Conservation (phyloP, 92 coral and sea anemone genomes). For the Diadumene lineata region DNA sequence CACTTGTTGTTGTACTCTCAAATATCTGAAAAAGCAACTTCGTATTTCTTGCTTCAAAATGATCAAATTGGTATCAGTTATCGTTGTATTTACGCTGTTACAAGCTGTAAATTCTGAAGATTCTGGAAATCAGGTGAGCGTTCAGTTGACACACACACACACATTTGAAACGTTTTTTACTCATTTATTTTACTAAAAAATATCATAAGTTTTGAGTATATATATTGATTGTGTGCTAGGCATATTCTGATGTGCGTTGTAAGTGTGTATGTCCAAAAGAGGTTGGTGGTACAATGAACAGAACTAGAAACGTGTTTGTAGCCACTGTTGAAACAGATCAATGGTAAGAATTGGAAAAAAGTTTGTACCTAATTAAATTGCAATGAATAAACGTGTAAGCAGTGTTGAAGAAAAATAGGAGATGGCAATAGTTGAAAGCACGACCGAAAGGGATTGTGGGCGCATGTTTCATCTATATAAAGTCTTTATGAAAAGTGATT, state of each 20-base stretch:
- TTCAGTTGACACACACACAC: background rate
- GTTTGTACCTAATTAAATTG: too few relatives aligned
- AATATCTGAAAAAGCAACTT: background rate
- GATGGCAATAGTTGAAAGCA: too few relatives aligned
- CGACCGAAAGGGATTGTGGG: too few relatives aligned
- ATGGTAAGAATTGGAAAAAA: too few relatives aligned
- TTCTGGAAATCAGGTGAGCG: conserved; percentile 18
- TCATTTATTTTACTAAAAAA: too few relatives aligned
- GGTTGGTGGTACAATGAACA: conserved; percentile 38
- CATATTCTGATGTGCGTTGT: conserved; percentile 89
- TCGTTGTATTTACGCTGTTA: background rate
- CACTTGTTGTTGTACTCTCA: background rate
- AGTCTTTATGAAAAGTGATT: too few relatives aligned
- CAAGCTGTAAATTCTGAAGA: conserved; percentile 2
- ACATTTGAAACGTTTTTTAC: background rate
- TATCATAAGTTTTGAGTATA: background rate
- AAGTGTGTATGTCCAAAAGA: conserved; percentile 95
- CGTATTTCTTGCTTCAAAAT: background rate
- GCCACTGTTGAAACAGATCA: conserved; percentile 80
- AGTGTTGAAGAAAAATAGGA: too few relatives aligned
- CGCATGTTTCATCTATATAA: too few relatives aligned
- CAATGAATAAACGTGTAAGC: too few relatives aligned
- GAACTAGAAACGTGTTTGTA: conserved; percentile 74
- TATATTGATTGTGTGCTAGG: conserved; percentile 39
- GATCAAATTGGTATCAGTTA: background rate